Percentiles rank a stretch among this genome's conserved stretches.
Evolutionary conservation across 2,797 vertebrate genomes (phyloP).

Genomic region (Gambelia wislizenii): DNA sequence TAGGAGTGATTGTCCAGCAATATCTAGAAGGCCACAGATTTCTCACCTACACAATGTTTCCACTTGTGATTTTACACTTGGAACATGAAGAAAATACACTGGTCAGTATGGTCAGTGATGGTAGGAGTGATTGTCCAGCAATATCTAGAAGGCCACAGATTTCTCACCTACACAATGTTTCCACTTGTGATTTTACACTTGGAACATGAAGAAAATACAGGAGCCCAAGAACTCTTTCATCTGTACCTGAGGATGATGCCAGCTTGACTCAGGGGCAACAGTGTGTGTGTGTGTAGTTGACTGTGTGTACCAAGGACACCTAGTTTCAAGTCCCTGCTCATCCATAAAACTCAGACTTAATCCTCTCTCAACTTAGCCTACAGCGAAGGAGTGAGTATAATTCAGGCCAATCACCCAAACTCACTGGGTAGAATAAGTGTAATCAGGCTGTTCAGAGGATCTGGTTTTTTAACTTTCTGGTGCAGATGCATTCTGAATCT

Average conservation of each 20-base stretch:
- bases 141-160: not conserved
- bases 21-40: not conserved
- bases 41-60: not conserved
- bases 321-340: too few species aligned
- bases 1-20: too few species aligned
- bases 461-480: not conserved
- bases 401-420: not conserved
- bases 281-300: too few species aligned
- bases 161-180: not conserved
- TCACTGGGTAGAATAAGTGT: not conserved
- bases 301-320: not conserved
- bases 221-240: not conserved
- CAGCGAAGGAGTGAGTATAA: not conserved
- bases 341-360: not conserved
- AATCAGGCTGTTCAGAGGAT: not conserved
- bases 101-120: not conserved
- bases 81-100: not conserved
- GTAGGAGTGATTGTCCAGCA: too few species aligned
- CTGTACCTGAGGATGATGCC: too few species aligned
- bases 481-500: too few species aligned
- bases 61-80: not conserved
- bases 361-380: not conserved
- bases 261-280: not conserved
- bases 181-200: not conserved
- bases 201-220: not conserved